phyloP scores from a whole-genome alignment of 2,888 invertebrate species.

The Lasioglossum calceatum region DNA sequence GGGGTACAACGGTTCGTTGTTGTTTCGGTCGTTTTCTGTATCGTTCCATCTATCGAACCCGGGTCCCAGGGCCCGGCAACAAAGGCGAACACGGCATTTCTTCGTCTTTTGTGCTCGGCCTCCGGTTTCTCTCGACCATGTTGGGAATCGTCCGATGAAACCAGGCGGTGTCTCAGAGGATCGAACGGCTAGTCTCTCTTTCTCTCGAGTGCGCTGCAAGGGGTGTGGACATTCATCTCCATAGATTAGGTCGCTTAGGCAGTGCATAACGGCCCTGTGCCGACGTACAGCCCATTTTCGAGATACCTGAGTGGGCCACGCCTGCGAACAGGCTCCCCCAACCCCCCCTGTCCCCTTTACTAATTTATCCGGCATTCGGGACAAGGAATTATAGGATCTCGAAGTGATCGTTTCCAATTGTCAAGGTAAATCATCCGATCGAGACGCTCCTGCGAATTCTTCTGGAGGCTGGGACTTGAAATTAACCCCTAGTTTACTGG shows the following conservation, averaged over 20 bases:
- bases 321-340: constrained; percentile 62
- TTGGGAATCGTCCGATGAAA: constrained; percentile 57
- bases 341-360: background rate
- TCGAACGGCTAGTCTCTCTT: constrained; percentile 43
- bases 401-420: constrained; percentile 40
- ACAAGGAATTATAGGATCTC: constrained; percentile 21
- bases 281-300: constrained; percentile 48
- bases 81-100: constrained; percentile 54
- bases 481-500: background rate
- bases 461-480: background rate
- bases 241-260: constrained; percentile 70
- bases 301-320: constrained; percentile 74
- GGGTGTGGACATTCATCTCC: constrained; percentile 73
- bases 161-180: constrained; percentile 66
- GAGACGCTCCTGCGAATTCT: background rate
- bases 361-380: constrained; percentile 6
- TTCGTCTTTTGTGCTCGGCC: constrained; percentile 50
- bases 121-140: constrained; percentile 40
- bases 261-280: constrained; percentile 55
- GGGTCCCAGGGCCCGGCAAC: constrained; percentile 23
- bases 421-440: constrained; percentile 24
- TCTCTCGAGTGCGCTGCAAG: constrained; percentile 42
- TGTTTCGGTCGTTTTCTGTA: constrained; percentile 56
- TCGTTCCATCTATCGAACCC: constrained; percentile 43
- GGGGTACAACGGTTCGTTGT: constrained; percentile 40